These are phyloP conservation scores for Mimas tiliae DNA, from an alignment of 2,888 invertebrate species.

Conservation along the genomic window DNA sequence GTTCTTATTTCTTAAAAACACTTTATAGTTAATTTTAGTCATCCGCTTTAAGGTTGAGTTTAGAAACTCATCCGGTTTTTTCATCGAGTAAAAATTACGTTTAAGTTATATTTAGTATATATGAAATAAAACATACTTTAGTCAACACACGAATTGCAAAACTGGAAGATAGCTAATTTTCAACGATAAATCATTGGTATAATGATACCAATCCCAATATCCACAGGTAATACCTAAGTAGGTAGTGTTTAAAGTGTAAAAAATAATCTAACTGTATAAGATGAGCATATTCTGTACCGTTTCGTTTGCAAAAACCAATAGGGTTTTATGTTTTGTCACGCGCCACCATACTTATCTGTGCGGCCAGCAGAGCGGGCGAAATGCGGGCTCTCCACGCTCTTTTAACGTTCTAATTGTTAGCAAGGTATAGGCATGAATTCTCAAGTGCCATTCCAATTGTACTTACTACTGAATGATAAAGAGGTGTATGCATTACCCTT, in stretches of 20 bases:
- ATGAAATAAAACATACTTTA: too few relatives aligned
- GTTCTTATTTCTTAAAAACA: too few relatives aligned
- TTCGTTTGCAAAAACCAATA: conserved; percentile 35
- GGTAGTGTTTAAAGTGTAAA: not conserved
- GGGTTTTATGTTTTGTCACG: conserved; percentile 43
- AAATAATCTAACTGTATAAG: conserved; percentile 3
- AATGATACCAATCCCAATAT: too few relatives aligned
- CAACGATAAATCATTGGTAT: too few relatives aligned
- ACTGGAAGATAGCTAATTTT: too few relatives aligned
- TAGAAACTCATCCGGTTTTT: too few relatives aligned
- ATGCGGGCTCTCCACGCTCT: conserved; percentile 58
- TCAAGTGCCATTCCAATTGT: conserved; percentile 24
- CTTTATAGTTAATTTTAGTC: too few relatives aligned
- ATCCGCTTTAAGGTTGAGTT: too few relatives aligned
- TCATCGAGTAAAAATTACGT: too few relatives aligned
- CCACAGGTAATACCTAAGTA: too few relatives aligned
- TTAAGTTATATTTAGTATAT: too few relatives aligned
- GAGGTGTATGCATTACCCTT: conserved; percentile 12
- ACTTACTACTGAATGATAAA: conserved; percentile 27
- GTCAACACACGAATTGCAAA: too few relatives aligned
- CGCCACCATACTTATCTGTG: conserved; percentile 54
- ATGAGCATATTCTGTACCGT: conserved; percentile 43
- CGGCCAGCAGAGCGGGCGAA: conserved; percentile 51
- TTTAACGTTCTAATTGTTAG: conserved; percentile 11
- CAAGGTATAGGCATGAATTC: conserved; percentile 16